These are phyloP conservation scores for Vollenhovia emeryi DNA, from an alignment of 1,140 invertebrate genomes.

Conservation along the genomic window DNA sequence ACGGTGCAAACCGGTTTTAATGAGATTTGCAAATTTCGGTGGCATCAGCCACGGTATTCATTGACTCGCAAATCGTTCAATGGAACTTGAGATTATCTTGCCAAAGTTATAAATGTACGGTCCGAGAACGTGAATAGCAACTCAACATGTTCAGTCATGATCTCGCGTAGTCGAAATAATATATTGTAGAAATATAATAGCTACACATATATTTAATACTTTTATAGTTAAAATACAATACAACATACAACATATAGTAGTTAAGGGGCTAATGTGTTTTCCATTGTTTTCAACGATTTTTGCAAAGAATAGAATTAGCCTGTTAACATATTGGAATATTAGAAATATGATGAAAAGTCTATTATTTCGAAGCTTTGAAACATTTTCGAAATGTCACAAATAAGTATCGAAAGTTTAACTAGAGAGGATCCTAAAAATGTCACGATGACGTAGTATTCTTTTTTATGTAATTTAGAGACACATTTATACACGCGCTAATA, in stretches of 20 bases:
- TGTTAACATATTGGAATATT: not conserved
- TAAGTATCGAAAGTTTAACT: not conserved
- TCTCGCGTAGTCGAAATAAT: not conserved
- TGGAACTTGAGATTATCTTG: conserved; percentile 14
- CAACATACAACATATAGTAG: too few relatives aligned
- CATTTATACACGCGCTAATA: not conserved
- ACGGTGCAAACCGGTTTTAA: conserved; percentile 50
- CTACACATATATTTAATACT: too few relatives aligned
- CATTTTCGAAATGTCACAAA: not conserved
- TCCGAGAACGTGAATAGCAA: not conserved
- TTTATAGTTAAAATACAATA: too few relatives aligned
- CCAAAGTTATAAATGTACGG: conserved; percentile 3
- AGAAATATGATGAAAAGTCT: not conserved
- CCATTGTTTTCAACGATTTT: too few relatives aligned
- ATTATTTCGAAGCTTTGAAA: not conserved
- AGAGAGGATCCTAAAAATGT: not conserved
- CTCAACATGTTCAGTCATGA: not conserved
- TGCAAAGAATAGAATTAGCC: not conserved
- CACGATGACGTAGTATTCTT: not conserved
- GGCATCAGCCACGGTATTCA: conserved; percentile 39
- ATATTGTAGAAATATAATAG: not conserved
- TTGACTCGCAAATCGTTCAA: conserved; percentile 59
- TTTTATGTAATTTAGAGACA: not conserved
- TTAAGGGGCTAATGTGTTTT: too few relatives aligned
- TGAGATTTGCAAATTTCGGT: conserved; percentile 46